Evolutionary conservation across 2,797 vertebrate genomes (phyloP), one percentile per base, ranked within the genome.

Genomic region (Oryzias sinensis): DNA sequence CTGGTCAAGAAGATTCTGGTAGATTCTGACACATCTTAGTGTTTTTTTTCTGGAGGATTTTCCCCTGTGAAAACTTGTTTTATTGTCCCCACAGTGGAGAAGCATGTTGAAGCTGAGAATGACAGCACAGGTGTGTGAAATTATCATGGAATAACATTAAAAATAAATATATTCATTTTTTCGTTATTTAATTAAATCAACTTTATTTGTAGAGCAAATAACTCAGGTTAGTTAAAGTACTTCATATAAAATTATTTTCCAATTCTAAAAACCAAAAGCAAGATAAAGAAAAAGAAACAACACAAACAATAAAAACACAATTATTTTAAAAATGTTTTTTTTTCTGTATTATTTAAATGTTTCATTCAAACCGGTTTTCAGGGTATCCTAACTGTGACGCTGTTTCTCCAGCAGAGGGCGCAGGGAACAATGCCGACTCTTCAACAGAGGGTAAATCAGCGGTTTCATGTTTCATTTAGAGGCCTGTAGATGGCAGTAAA

Each of bases 1-100:
- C 84, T 6, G 59, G 1, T 59, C 70, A 82, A 25, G 79, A 73
- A 46, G 79, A 52, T 54, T 74, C 86, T 13, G 85, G 85, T 91
- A 57, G 76, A 79, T 70, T 56, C 1, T 5, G 22, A 15, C n/a
- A 7, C 6, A 25, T 20, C 24, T n/a, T 3, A 6, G 15, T 14
- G 7, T 15, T 0, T 18, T 41, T 0, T 18, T 41, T 0, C 1
- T 9, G 18, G 18, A 5, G 53, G n/a, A 29, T 49, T 40, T 3
- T 0, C 24, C 17, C 33, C 3, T 29, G 25, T 68, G 27, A 37
- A 37, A 40, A 63, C 41, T 6, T 59, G 14, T 66, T 49, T 57
- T 49, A 62, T 74, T 13, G 70, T 54, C 57, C 49, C 43, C 7
- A 66, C 79, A 83, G 84, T 65, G 49, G 77, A 80, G 56, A 70